phyloP scores from a whole-genome alignment of 2,113 vertebrate genomes.

The Periophthalmodon schlosseri region DNA sequence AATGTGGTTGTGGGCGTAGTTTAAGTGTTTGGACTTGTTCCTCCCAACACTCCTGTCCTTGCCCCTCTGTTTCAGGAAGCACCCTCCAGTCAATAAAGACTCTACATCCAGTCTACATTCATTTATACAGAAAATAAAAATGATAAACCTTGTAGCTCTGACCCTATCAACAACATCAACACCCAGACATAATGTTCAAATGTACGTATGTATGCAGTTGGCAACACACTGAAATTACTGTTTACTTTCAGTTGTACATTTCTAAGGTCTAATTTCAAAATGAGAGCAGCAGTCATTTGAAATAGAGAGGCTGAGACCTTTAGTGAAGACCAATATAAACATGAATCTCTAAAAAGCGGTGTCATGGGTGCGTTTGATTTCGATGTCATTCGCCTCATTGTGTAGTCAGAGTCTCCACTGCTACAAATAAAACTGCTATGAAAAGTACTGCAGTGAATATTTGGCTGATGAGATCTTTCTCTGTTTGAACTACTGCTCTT shows the following conservation, averaged over 20 bases:
- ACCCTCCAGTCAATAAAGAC: not conserved
- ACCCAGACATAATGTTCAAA: not conserved
- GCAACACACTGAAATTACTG: not conserved
- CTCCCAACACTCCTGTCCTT: not conserved
- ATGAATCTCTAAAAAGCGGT: not conserved
- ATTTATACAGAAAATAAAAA: not conserved
- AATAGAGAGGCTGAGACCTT: not conserved
- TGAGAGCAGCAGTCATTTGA: not conserved
- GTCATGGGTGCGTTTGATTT: conserved; percentile 20
- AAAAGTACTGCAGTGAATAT: conserved; percentile 43
- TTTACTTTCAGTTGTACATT: not conserved
- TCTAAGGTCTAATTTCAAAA: not conserved
- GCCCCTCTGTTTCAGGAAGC: not conserved
- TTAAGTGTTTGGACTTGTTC: no score
- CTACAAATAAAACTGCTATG: conserved; percentile 51
- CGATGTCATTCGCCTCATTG: not conserved
- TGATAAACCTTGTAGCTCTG: not conserved
- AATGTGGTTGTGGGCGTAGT: no score
- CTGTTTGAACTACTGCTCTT: conserved; percentile 38
- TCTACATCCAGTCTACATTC: not conserved
- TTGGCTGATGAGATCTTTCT: conserved; percentile 34
- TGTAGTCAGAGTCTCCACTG: conserved; percentile 23
- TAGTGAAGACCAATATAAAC: conserved; percentile 5
- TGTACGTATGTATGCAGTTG: not conserved
- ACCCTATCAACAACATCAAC: not conserved